Conservation (phyloP, 2,888 invertebrate genomes). For the Frankliniella fusca region DNA sequence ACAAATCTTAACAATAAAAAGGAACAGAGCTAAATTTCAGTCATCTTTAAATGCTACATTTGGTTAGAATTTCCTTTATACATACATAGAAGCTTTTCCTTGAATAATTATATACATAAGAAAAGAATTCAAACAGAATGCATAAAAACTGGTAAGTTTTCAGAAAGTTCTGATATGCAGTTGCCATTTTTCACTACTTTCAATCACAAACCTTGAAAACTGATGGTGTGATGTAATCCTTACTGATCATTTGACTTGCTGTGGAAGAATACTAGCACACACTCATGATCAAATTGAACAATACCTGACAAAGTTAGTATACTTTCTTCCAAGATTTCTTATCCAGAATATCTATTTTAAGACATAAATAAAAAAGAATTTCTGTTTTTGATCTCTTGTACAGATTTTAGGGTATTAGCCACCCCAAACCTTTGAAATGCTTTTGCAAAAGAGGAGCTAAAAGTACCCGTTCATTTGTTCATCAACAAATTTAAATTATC, state of each 20-base stretch:
- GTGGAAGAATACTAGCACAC: neutral
- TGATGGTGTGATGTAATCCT: neutral
- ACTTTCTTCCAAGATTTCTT: too few species aligned
- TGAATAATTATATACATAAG: neutral
- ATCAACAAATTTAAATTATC: too few species aligned
- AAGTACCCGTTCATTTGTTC: too few species aligned
- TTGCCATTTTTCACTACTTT: neutral
- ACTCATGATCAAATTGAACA: neutral
- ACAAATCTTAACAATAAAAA: slow-evolving; percentile 16
- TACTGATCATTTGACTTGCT: neutral
- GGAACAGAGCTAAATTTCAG: slow-evolving; percentile 20
- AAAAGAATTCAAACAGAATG: neutral
- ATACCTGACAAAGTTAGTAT: too few species aligned
- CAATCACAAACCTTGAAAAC: neutral
- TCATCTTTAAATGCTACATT: slow-evolving; percentile 26
- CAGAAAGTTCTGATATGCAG: slow-evolving; percentile 6
- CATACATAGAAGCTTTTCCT: neutral
- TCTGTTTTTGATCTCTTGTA: too few species aligned
- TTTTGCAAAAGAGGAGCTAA: too few species aligned
- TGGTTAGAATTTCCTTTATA: slow-evolving; percentile 18
- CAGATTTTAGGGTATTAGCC: too few species aligned
- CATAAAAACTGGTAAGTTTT: neutral
- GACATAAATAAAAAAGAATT: too few species aligned
- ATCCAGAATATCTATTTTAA: too few species aligned
- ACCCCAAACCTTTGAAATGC: too few species aligned